Evolutionary conservation across 2,888 invertebrate genomes (phyloP).

Genomic region (Euplagia quadripunctaria): DNA sequence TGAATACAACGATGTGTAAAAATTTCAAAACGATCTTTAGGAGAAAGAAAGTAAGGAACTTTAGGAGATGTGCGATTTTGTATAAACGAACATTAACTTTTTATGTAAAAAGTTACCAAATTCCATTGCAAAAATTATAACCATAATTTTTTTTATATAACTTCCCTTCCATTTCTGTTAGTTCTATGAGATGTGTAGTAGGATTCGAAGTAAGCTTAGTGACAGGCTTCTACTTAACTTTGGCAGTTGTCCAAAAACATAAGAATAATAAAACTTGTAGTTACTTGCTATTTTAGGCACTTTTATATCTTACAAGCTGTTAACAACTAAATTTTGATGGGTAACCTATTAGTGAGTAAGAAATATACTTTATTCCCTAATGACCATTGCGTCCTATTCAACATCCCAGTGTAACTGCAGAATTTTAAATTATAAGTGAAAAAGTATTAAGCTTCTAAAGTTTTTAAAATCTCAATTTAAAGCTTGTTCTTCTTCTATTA

Average conservation of each 20-base stretch:
- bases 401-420: not conserved
- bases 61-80: no score
- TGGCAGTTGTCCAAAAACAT: not conserved
- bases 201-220: not conserved
- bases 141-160: not conserved
- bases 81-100: no score
- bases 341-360: no score
- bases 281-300: not conserved
- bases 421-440: not conserved
- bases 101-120: no score
- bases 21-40: no score
- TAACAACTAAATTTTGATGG: no score
- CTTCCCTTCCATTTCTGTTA: not conserved
- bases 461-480: not conserved
- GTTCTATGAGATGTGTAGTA: not conserved
- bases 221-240: not conserved
- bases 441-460: not conserved
- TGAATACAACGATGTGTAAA: no score
- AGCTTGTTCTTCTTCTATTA: no score
- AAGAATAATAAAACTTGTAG: not conserved
- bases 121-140: not conserved
- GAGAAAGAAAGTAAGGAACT: no score
- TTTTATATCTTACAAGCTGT: not conserved
- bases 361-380: no score
- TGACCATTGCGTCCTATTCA: no score